Evolutionary conservation across 2,113 vertebrate species (phyloP), one percentile per base, ranked within the genome.

Genomic region (Coracopsis vasa): DNA sequence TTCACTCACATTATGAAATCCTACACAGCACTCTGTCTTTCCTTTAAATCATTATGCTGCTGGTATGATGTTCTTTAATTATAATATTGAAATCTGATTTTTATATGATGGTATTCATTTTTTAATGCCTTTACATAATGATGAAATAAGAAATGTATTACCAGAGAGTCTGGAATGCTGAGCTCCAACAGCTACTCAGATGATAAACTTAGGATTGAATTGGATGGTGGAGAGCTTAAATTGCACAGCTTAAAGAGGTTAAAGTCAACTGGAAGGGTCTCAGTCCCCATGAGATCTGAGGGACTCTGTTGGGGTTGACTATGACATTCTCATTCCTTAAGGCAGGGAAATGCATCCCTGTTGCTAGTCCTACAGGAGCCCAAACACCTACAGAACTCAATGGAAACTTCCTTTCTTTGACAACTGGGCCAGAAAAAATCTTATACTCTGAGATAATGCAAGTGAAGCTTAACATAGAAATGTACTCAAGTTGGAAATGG

Each of bases 401-500:
- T 37, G 73, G 62, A 88, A 90, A 88, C 56, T 35, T 86, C 27
- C 29, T 62, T 58, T 61, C 44, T 48, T 74, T 25, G 33, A 60
- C 27, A 86, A 61, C 13, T 71, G 41, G 28, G 53, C 5, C 6
- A 62, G 85, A 95, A 82, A 96, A 96, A 91, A 79, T 92, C 80
- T 94, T 51, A 65, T 50, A 20, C 14, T 92, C 51, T 51, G 79
- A 87, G 56, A 73, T 62, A 88, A 48, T 58, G 81, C 53, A 60
- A 93, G 51, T 81, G 89, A 93, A 60, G 35, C 28, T 87, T 91
- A 69, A 81, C 64, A 90, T 45, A 95, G 92, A 92, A 92, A 85
- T 4, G n/a, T 28, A 35, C 48, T 95, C 2, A 3, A 89, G 79
- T 95, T 96, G 86, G 92, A 95, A 97, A 96, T 78, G 77, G 91